phyloP scores from a whole-genome alignment of 2,888 invertebrate species.

The Acrobasis repandana region DNA sequence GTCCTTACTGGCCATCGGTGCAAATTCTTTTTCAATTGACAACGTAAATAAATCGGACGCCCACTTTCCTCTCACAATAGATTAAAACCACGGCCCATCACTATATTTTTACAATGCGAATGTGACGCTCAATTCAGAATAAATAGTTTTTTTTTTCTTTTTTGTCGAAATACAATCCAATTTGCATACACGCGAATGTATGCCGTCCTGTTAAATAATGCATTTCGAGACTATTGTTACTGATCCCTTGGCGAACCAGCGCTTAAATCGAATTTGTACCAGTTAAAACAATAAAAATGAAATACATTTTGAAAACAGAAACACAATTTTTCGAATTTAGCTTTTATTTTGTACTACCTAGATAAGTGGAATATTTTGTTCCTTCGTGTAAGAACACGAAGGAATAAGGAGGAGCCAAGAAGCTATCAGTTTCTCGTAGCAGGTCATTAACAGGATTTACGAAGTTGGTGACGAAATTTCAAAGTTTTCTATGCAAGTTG shows the following conservation, averaged over 20 bases:
- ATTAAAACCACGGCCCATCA: constrained; percentile 10
- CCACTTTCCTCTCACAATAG: constrained; percentile 13
- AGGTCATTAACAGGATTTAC: too few relatives aligned
- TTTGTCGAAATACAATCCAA: constrained; percentile 18
- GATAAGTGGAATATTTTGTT: too few relatives aligned
- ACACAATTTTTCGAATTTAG: neutral
- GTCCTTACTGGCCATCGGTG: too few relatives aligned
- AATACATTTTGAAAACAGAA: neutral
- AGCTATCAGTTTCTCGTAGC: too few relatives aligned
- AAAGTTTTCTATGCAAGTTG: too few relatives aligned
- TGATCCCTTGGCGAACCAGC: constrained; percentile 19
- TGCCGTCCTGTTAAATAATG: constrained; percentile 22
- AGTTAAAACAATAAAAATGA: neutral
- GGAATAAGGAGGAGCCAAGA: too few relatives aligned
- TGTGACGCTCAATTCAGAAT: constrained; percentile 14
- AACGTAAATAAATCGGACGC: neutral
- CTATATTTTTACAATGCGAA: constrained; percentile 17
- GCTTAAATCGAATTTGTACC: constrained; percentile 14
- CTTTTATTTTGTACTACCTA: neutral
- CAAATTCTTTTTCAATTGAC: neutral
- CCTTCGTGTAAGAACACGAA: too few relatives aligned
- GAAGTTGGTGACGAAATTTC: too few relatives aligned
- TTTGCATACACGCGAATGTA: constrained; percentile 23
- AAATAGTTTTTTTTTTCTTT: constrained; percentile 21
- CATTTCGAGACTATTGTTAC: constrained; percentile 21